Base-by-base conservation (phyloP, 2,113 vertebrate genomes). In the Pedionomus torquatus region DNA sequence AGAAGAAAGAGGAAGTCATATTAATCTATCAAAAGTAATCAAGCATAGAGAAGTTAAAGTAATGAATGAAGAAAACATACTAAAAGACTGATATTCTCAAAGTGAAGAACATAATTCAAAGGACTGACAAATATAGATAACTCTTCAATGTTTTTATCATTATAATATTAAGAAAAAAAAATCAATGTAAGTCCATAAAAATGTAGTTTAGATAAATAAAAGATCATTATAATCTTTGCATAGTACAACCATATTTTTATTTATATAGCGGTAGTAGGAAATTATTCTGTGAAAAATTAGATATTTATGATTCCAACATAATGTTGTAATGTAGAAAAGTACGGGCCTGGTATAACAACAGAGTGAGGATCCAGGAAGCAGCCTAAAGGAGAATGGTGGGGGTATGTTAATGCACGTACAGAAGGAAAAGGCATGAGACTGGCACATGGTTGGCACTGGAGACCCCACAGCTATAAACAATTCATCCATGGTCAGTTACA, bases 321-420 rank as follows among this genome's bases (percentile, higher is more conserved):
- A 57, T 7, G 4, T 5, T 9, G 5, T 6, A 39, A 61, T 17
- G 2, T n/a, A 55, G 14, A 74, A 26, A 82, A 37, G 2, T 31
- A 70, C 7, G 43, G 13, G 6, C 19, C 17, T 83, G 10, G 16
- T 51, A 49, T 12, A 9, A 46, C 5, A 76, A 26, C 33, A 83
- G 15, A 80, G 28, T 0, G 1, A 49, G 28, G 25, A 52, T 0
- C 0, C 17, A 54, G 10, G 25, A 66, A 51, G n/a, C 3, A 76
- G 15, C 1, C 0, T 17, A 49, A 80, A 60, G 9, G 13, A n/a
- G 6, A 37, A n/a, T 5, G 7, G 33, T 3, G 25, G 3, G 3
- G 9, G 43, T 57, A 30, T 17, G 24, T 10, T 61, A 23, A 25
- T 25, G 13, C 2, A 17, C 24, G 21, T 0, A 0, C 33, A 12